Conservation (phyloP, 2,797 vertebrate genomes). For the Sphenodon punctatus region DNA sequence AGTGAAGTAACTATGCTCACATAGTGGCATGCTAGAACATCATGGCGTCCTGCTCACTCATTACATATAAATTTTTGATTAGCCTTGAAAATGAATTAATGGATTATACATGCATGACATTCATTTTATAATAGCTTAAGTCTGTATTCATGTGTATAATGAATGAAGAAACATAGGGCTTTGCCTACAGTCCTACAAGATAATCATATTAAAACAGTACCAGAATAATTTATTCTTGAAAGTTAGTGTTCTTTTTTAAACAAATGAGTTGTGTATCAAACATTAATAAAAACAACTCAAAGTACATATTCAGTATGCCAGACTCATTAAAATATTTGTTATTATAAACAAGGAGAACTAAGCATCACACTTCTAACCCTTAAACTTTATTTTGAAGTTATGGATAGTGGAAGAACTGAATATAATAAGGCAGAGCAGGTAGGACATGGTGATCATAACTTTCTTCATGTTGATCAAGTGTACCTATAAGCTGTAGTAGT, state of each 20-base stretch:
- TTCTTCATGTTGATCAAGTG: neutral
- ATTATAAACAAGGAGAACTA: constrained; percentile 10
- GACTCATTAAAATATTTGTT: neutral
- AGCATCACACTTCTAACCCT: neutral
- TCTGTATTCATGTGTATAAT: constrained; percentile 28
- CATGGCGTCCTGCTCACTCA: constrained; percentile 36
- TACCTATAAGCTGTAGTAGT: neutral
- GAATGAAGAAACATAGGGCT: constrained; percentile 23
- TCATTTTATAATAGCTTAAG: constrained; percentile 25
- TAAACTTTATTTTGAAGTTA: constrained; percentile 5
- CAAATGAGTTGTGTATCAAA: neutral
- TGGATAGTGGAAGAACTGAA: neutral
- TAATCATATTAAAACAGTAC: constrained; percentile 24
- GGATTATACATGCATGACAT: neutral
- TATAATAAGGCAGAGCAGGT: neutral
- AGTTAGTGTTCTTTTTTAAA: constrained; percentile 22
- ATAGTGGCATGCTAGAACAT: neutral
- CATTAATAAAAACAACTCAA: neutral
- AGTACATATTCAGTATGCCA: neutral
- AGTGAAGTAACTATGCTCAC: neutral
- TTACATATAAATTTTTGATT: neutral
- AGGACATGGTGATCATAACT: neutral
- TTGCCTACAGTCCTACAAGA: constrained; percentile 26
- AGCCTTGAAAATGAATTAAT: constrained; percentile 9
- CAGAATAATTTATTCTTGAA: neutral